These are phyloP conservation scores for Enteromius paludinosus DNA, from an alignment of 2,797 vertebrate genomes.

Conservation along the genomic window DNA sequence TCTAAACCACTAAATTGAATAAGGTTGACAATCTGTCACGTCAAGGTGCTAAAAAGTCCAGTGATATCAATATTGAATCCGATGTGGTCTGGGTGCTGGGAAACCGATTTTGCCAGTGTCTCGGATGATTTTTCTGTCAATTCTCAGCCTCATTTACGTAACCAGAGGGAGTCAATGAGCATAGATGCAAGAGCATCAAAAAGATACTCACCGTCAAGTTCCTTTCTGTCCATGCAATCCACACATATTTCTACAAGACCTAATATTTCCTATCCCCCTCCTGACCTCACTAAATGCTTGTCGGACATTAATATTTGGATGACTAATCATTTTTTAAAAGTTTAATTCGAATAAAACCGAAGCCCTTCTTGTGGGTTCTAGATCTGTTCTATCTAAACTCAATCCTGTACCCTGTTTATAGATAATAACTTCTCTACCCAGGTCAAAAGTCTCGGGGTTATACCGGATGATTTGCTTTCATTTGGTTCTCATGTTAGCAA, in stretches of 20 bases:
- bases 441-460: neutral
- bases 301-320: no score
- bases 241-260: no score
- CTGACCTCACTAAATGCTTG: no score
- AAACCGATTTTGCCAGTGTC: slow-evolving; percentile 53
- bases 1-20: slow-evolving; percentile 64
- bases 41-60: slow-evolving; percentile 71
- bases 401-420: no score
- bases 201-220: neutral
- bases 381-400: no score
- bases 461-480: neutral
- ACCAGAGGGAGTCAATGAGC: neutral
- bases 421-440: no score
- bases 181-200: neutral
- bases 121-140: slow-evolving; percentile 12
- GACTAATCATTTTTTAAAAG: no score
- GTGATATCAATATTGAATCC: slow-evolving; percentile 66
- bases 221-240: neutral
- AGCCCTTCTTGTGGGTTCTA: no score
- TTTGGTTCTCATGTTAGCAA: no score
- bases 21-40: slow-evolving; percentile 58
- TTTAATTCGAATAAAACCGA: no score
- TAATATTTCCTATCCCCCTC: no score
- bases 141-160: neutral
- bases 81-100: slow-evolving; percentile 50